Conservation (phyloP, 2,113 vertebrate species). For the Upupa epops region DNA sequence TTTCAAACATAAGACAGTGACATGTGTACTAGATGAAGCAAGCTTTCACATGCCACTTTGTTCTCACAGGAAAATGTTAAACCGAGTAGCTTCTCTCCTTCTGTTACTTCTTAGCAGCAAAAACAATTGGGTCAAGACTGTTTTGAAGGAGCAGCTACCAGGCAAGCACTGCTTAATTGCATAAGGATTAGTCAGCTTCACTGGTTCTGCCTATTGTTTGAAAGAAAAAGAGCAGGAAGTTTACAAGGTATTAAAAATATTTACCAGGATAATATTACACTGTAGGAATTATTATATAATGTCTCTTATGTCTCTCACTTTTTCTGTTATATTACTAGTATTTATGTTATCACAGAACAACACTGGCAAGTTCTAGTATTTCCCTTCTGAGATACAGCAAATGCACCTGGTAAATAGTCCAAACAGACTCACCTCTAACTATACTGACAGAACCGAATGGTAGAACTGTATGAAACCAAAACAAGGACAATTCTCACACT, state of each 20-base stretch:
- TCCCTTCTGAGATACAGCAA: background rate
- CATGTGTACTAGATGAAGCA: background rate
- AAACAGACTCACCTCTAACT: background rate
- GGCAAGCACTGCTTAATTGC: background rate
- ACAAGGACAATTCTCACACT: background rate
- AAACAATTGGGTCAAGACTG: background rate
- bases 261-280: background rate
- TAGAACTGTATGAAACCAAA: background rate
- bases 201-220: background rate
- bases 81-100: background rate
- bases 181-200: background rate
- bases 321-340: background rate
- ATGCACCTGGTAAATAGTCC: background rate
- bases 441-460: background rate
- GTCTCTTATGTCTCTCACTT: background rate
- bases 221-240: background rate
- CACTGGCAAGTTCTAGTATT: background rate
- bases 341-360: background rate
- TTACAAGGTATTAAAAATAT: background rate
- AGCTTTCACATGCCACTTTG: background rate
- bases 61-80: background rate
- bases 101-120: background rate
- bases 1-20: background rate
- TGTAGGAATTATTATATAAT: background rate
- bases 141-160: background rate